Evolutionary conservation across 1,140 invertebrate species (phyloP), one percentile per base, ranked within the genome.

Genomic region (Apis cerana): DNA sequence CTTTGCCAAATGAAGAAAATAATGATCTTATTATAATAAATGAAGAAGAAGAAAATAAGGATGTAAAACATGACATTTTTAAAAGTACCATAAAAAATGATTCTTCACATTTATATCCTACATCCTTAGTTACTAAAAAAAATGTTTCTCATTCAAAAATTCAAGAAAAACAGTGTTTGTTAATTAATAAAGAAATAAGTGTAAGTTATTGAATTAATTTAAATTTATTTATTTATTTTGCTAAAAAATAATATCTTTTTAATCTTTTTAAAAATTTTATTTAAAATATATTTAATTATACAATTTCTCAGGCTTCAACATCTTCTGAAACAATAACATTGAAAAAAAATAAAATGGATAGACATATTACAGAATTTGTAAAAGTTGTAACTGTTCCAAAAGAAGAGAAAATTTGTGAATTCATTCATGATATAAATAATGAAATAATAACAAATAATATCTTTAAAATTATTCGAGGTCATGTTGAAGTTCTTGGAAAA

Each of bases 361-460:
- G 23, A 80, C 90, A 85, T 82, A 90, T 89, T n/a, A 88, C 59
- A 85, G 17, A 88, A 90, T 84, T 91, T 75, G 65, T 64, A 80
- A 71, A 48, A 75, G 13, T 3, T 48, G 1, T 10, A 54, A 77
- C 12, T 58, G 19, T 27, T 58, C 12, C 70, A 43, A 33, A 13
- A 19, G 1, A 27, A 68, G 21, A 58, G 13, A 89, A 90, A 80
- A 82, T 88, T 64, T 91, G 81, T 75, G 90, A 93, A 43, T 87
- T 87, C 19, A 74, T 93, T 10, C 61, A 79, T 13, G 84, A 91
- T 43, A 48, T 93, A 17, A 80, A 90, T 43, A 79, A 82, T 23
- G 59, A 86, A 12, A 52, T 72, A 23, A 12, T 90, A 11, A 87
- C 54, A 23, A 59, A 80, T 67, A 71, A n/a, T 10, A 80, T 64